Conservation (phyloP, 2,888 invertebrate species). For the Trissoscelio sp. region DNA sequence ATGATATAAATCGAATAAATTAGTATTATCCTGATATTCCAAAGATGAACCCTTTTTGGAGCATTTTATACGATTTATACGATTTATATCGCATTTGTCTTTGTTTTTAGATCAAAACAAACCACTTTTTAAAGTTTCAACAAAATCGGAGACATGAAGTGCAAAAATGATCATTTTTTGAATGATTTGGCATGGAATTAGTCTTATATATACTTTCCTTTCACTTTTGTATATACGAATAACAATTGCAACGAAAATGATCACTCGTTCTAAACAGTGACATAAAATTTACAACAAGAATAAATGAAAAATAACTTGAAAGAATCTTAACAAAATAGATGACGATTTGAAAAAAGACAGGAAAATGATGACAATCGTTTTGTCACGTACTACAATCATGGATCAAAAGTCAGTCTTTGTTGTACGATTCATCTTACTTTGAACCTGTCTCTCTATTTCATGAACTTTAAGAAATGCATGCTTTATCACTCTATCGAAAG, state of each 20-base stretch:
- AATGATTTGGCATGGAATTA: too few relatives aligned
- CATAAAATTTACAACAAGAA: constrained; percentile 23
- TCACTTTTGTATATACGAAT: not conserved
- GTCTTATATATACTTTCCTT: too few relatives aligned
- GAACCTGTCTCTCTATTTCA: constrained; percentile 41
- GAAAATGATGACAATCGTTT: constrained; percentile 7
- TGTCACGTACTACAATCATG: constrained; percentile 29
- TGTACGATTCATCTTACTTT: constrained; percentile 33
- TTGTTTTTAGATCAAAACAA: too few relatives aligned
- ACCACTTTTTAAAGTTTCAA: too few relatives aligned
- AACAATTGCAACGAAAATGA: not conserved
- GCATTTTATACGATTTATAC: too few relatives aligned
- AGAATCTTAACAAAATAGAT: constrained; percentile 13
- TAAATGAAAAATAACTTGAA: constrained; percentile 6
- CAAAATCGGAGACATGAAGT: too few relatives aligned
- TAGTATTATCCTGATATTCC: too few relatives aligned
- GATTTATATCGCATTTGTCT: too few relatives aligned
- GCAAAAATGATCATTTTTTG: too few relatives aligned
- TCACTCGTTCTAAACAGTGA: not conserved
- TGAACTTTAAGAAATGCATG: constrained; percentile 59
- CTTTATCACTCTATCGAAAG: constrained; percentile 45
- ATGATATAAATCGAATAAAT: too few relatives aligned
- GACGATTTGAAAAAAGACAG: not conserved
- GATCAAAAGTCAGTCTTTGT: constrained; percentile 62
- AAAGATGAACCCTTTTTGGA: too few relatives aligned